These are phyloP conservation scores for Cataglyphis cursor DNA, from an alignment of 2,888 invertebrate species.

Conservation along the genomic window DNA sequence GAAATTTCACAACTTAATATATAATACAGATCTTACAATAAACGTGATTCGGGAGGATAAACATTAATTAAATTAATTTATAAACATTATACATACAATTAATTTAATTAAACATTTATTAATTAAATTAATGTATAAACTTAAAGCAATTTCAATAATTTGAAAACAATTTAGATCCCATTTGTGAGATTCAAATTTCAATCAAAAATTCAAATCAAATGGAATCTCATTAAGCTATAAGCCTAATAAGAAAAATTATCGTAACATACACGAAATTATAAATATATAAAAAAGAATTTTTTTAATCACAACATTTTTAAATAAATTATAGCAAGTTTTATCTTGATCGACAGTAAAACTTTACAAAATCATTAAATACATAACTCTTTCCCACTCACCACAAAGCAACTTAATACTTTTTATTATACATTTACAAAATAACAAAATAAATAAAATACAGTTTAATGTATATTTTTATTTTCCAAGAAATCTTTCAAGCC, in stretches of 20 bases:
- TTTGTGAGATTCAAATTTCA: background rate
- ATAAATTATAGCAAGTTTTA: background rate
- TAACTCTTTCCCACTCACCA: background rate
- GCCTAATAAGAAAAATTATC: background rate
- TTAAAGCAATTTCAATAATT: background rate
- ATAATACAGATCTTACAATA: background rate
- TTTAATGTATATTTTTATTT: background rate
- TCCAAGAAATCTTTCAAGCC: background rate
- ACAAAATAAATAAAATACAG: background rate
- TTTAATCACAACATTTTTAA: conserved; percentile 7
- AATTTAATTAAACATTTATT: conserved; percentile 12
- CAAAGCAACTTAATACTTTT: background rate
- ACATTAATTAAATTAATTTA: conserved; percentile 23
- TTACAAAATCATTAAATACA: background rate
- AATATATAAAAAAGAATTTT: background rate
- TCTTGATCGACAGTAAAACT: background rate
- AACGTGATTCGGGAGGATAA: background rate
- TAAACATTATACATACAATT: conserved; percentile 14
- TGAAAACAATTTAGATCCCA: background rate
- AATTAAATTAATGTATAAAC: conserved; percentile 31
- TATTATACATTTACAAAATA: conserved; percentile 13
- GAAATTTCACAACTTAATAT: background rate
- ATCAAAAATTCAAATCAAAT: background rate
- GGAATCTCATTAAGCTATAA: background rate
- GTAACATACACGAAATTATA: conserved; percentile 30